These are phyloP conservation scores for Pocillopora verrucosa DNA, from an alignment of 64 coral and sea anemone species.

Conservation along the genomic window DNA sequence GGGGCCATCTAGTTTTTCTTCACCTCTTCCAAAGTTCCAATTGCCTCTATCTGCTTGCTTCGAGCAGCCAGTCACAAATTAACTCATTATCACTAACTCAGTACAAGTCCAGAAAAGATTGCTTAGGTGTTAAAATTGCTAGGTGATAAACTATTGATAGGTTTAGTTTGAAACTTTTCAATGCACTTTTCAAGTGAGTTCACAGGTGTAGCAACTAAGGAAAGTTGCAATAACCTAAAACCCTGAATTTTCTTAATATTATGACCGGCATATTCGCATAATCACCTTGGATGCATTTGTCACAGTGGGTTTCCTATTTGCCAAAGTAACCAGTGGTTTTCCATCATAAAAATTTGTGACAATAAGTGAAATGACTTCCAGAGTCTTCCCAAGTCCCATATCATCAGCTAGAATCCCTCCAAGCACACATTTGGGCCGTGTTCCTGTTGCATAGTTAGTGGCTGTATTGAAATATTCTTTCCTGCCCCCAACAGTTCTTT, in stretches of 20 bases:
- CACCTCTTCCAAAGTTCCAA: no score
- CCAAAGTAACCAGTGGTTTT: conserved; percentile 62
- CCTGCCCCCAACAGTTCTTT: conserved; percentile 36
- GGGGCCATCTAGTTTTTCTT: no score
- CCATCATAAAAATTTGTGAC: conserved; percentile 75
- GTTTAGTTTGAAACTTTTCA: no score
- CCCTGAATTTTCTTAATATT: not conserved
- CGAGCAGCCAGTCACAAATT: no score
- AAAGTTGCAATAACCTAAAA: no score
- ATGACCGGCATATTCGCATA: not conserved
- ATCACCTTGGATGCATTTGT: conserved; percentile 11
- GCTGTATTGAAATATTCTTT: conserved; percentile 72
- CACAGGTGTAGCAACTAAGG: no score
- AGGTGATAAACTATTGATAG: no score
- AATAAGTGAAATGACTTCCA: conserved; percentile 72
- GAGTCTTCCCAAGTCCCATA: conserved; percentile 84
- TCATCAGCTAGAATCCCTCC: conserved; percentile 85
- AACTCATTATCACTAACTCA: no score
- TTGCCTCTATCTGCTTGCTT: no score
- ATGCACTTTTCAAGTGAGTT: no score
- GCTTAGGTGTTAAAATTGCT: no score
- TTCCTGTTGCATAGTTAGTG: conserved; percentile 78
- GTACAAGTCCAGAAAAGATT: no score
- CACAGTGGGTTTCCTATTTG: conserved; percentile 41
- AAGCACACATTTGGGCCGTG: conserved; percentile 54